A percentile compares a stretch with the other conserved stretches of the same genome.
phyloP scores from a whole-genome alignment of 2,888 invertebrate genomes.

The Micropterix aruncella region DNA sequence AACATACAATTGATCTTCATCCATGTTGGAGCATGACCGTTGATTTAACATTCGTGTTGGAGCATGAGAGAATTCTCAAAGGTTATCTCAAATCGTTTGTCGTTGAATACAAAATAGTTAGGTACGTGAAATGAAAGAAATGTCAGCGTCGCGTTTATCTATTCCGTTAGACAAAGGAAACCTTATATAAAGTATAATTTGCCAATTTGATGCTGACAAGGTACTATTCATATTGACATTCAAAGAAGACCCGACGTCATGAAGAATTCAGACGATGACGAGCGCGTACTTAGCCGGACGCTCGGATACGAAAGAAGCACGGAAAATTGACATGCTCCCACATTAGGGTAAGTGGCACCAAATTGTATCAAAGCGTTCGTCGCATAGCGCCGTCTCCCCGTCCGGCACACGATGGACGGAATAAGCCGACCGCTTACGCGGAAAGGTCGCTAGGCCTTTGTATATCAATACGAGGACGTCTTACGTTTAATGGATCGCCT shows the following conservation, averaged over 20 bases:
- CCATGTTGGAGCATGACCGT: too few species aligned
- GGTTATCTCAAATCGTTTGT: too few species aligned
- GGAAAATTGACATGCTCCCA: not conserved
- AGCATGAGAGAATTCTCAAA: too few species aligned
- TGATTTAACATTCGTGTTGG: too few species aligned
- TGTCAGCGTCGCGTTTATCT: too few species aligned
- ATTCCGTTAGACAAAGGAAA: too few species aligned
- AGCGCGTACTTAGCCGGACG: not conserved
- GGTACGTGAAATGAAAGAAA: too few species aligned
- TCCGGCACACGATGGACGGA: too few species aligned
- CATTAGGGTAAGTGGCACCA: not conserved
- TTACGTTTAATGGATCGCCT: not conserved
- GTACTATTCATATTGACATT: not conserved
- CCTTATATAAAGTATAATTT: too few species aligned
- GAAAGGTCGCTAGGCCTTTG: not conserved
- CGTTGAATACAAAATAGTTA: too few species aligned
- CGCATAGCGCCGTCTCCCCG: too few species aligned
- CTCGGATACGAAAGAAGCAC: not conserved
- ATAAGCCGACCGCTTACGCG: not conserved
- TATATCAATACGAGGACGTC: not conserved
- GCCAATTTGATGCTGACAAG: not conserved
- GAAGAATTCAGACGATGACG: not conserved
- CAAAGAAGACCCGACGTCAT: not conserved
- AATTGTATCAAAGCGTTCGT: not conserved
- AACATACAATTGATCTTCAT: too few species aligned